These are phyloP conservation scores for Melanerpes aurifrons DNA, from an alignment of 2,113 vertebrate genomes.

Conservation along the genomic window DNA sequence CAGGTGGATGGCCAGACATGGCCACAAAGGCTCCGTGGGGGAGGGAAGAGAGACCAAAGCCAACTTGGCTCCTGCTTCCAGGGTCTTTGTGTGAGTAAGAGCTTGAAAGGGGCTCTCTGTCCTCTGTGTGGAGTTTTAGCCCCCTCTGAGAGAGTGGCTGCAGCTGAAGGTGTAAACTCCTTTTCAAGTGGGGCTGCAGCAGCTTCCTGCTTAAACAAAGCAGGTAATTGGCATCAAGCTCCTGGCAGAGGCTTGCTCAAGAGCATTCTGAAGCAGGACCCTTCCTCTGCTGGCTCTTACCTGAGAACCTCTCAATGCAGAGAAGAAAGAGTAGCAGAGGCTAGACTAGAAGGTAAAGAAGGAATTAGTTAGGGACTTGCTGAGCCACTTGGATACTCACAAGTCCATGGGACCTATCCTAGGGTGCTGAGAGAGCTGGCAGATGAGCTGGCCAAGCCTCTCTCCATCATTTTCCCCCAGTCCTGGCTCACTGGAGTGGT, in stretches of 20 bases:
- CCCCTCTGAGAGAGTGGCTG: background rate
- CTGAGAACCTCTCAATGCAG: background rate
- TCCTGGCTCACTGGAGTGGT: too few species aligned
- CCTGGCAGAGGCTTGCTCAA: background rate
- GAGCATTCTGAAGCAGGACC: background rate
- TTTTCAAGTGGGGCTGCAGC: background rate
- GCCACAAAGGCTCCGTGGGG: background rate
- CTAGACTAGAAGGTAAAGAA: background rate
- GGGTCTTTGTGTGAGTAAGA: background rate
- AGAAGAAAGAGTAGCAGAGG: background rate
- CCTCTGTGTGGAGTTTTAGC: background rate
- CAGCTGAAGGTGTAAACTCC: background rate
- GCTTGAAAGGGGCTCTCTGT: background rate
- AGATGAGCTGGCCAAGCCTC: too few species aligned
- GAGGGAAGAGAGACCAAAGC: slow-evolving; percentile 31
- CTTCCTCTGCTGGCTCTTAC: background rate
- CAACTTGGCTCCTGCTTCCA: background rate
- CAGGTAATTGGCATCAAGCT: background rate
- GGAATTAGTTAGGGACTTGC: too few species aligned
- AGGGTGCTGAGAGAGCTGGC: too few species aligned
- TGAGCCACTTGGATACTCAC: too few species aligned
- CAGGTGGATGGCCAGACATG: background rate
- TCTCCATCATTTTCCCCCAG: too few species aligned
- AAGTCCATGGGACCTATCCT: too few species aligned
- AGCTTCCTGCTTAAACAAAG: background rate